Evolutionary conservation across 2,888 invertebrate species (phyloP), one percentile per base, ranked within the genome.

Genomic region (Drosophila incognita): DNA sequence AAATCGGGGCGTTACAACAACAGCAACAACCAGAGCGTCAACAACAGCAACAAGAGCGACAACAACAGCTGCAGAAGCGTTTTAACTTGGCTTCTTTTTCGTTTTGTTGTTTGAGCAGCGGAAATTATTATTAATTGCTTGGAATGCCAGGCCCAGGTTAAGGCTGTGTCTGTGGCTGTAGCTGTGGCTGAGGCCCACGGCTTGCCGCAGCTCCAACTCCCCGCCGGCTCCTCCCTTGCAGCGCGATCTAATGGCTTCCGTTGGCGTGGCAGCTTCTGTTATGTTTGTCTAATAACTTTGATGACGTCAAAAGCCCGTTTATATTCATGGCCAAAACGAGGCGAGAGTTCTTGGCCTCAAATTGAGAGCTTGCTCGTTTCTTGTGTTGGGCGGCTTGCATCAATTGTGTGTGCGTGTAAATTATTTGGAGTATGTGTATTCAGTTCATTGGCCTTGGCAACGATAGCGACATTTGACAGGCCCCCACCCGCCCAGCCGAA

Each of bases 121-220:
- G 89, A 89, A 91, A 90, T 90, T 89, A 90, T 91, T 85, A 89
- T 91, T 91, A 91, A 89, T 91, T 91, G 85, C 82, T 85, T 76
- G 88, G 88, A 78, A 89, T 89, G 81, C 71, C 81, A 71, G 75
- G 67, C 68, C 74, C 63, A 61, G 57, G 57, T 57, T 57, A 21
- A 31, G 57, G 57, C 56, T 40, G 40, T 38, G 27, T 18, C 27
- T 29, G n/a, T n/a, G 29, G n/a, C 51, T 31, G 2, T 13, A 3
- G 0, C 40, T 31, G 10, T 5, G 40, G 10, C 29, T 42, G 40
- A 15, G 27, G 18, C 66, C 70, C 58, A 58, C 38, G 46, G 60
- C 53, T 51, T 48, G 58, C 54, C 31, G 8, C 63, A 56, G 48
- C 69, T 51, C 60, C 38, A 42, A 5, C 61, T 57, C 46, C 11